phyloP scores from a whole-genome alignment of 2,888 invertebrate genomes.

The Lasioglossum oenotherae region DNA sequence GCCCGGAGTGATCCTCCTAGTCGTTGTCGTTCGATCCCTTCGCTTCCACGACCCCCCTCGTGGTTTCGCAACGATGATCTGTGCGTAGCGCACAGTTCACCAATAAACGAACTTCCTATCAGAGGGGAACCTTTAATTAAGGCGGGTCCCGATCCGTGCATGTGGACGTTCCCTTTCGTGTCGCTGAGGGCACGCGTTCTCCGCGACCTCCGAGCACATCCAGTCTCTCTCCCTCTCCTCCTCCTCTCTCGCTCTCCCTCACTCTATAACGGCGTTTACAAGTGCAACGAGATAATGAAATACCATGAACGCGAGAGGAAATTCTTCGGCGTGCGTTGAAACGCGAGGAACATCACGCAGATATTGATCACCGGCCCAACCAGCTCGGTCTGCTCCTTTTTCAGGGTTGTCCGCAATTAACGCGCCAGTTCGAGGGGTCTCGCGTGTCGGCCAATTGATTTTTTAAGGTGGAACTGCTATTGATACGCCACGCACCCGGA shows the following conservation, averaged over 20 bases:
- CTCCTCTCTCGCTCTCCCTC: neutral
- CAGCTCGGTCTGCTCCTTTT: slow-evolving; percentile 8
- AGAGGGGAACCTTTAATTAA: slow-evolving; percentile 64
- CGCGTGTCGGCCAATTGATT: slow-evolving; percentile 34
- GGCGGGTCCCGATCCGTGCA: slow-evolving; percentile 47
- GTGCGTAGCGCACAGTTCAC: slow-evolving; percentile 37
- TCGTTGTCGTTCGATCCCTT: slow-evolving; percentile 22
- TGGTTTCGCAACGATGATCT: slow-evolving; percentile 15
- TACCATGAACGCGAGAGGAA: slow-evolving; percentile 7
- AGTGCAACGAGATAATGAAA: slow-evolving; percentile 59
- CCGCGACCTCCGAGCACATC: slow-evolving; percentile 33
- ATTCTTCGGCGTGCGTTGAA: slow-evolving; percentile 36
- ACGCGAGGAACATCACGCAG: slow-evolving; percentile 35
- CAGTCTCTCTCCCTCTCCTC: neutral
- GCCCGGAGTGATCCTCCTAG: slow-evolving; percentile 18
- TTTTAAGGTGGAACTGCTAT: slow-evolving; percentile 12
- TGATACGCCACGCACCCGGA: slow-evolving; percentile 1
- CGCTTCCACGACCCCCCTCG: neutral
- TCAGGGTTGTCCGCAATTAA: slow-evolving; percentile 24
- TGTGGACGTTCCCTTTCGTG: slow-evolving; percentile 46
- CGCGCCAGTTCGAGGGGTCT: neutral
- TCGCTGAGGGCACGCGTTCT: slow-evolving; percentile 54
- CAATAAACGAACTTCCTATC: slow-evolving; percentile 64
- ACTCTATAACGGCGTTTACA: slow-evolving; percentile 19
- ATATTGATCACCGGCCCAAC: slow-evolving; percentile 44